Base-by-base conservation (phyloP, 2,797 vertebrate species). In the Pseudotriccus pelzelni region DNA sequence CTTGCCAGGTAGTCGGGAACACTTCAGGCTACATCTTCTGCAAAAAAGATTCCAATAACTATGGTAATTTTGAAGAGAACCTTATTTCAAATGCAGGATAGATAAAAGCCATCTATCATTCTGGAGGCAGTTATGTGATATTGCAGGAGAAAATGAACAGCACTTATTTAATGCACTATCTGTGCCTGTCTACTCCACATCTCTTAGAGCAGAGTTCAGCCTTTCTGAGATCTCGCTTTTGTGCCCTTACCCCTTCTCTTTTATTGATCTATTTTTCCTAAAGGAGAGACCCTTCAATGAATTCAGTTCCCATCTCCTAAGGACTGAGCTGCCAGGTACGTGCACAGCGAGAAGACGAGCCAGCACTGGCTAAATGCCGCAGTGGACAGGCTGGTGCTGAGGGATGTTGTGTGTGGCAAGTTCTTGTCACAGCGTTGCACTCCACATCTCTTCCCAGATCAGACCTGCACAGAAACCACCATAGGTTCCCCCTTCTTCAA, bases 51-150 rank as follows among this genome's bases (percentile, higher is more conserved):
- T 95, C 68, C 78, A 93, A 77, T 94, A 95, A 80, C 90, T 92
- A 87, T 83, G 88, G 81, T 94, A 95, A 93, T 95, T 97, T 80
- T 80, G 52, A 90, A 91, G 75, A 83, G 91, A 91, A 69, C 52
- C 56, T 93, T 85, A 70, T 87, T 86, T 90, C 62, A 75, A 90
- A 77, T 77, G 75, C 36, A 47, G 46, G 37, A 36, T 39, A 82
- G 92, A 89, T 95, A 93, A 90, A 93, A 94, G 46, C 89, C 72
- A 36, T 95, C 95, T 92, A 53, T 93, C 75, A 79, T 89, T 89
- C 93, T 37, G 32, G 18, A 91, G 43, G 78, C 60, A 89, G 78
- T 87, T 93, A 58, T 24, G 50, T 60, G 88, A 76, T 92, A 86
- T 64, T 88, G 56, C 19, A 36, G 44, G 56, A 87, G 80, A 89